Percentiles rank a stretch among this genome's conserved stretches.
Evolutionary conservation across 2,888 invertebrate species (phyloP).

Genomic region (Germaria angustata): DNA sequence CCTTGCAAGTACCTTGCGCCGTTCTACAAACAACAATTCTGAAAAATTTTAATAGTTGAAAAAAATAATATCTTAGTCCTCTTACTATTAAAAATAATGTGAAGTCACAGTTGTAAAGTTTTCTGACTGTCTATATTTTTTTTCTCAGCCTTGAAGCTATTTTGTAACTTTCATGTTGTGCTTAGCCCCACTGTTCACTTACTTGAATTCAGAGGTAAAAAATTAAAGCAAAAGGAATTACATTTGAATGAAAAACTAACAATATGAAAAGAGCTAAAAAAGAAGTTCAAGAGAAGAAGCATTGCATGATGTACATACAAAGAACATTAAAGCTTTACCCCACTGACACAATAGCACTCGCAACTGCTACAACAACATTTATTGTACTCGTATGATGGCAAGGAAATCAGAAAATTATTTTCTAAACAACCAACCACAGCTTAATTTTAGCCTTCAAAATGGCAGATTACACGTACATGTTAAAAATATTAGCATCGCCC

Average conservation of each 20-base stretch:
- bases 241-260: not conserved
- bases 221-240: slow-evolving; percentile 2
- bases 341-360: slow-evolving; percentile 16
- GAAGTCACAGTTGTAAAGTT: too few species aligned
- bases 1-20: too few species aligned
- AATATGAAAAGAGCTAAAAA: not conserved
- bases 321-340: slow-evolving; percentile 22
- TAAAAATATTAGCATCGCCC: not conserved
- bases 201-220: not conserved
- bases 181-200: not conserved
- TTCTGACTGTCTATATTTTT: too few species aligned
- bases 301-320: not conserved
- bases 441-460: slow-evolving; percentile 4
- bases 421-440: not conserved
- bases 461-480: not conserved
- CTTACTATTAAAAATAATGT: too few species aligned
- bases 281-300: not conserved
- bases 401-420: not conserved
- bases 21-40: too few species aligned
- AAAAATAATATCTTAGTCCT: too few species aligned
- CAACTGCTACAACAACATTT: slow-evolving; percentile 44
- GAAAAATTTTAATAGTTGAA: too few species aligned
- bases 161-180: too few species aligned
- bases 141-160: too few species aligned
- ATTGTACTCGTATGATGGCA: not conserved